Evolutionary conservation across 2,113 vertebrate genomes (phyloP), one percentile per base, ranked within the genome.

Genomic region (Burhinus oedicnemus): DNA sequence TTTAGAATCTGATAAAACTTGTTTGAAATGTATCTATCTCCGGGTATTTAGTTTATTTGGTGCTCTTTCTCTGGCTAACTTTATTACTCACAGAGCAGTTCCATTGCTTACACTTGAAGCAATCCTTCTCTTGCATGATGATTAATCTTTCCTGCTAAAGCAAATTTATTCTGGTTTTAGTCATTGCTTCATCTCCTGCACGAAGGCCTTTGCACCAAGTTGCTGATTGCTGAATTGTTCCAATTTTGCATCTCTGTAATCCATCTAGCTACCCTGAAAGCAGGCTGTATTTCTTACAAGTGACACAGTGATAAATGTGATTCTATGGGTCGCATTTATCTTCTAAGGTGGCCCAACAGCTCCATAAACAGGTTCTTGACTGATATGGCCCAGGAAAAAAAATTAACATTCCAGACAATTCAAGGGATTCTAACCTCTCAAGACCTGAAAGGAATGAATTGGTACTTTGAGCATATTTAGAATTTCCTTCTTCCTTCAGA

Each of bases 61-160:
- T 88, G 51, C 32, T 76, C 91, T 89, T 95, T 40, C 47, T 80
- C 71, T 71, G 60, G 68, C 47, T 80, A 77, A 64, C 75, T 85
- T 87, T 61, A 86, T 95, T 88, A 90, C 60, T 95, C 23, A 38
- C 8, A 45, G 61, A 2, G 3, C 84, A 83, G 77, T 87, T 85
- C 90, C 75, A 79, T 87, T n/a, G 45, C 58, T 87, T 82, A 83
- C 40, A 47, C 71, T 87, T 77, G 45, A 93, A 94, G 70, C 26
- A 83, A 85, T 77, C 42, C 61, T 80, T 78, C 87, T 82, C 40
- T 79, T 61, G 45, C 36, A 36, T 2, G 11, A 61, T 70, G 95
- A 95, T 93, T 93, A 85, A 95, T 90, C 75, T 83, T 66, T 38
- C 75, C 58, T 83, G 61, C 71, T 66, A 83, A 90, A 91, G 71